Evolutionary conservation across 1,140 invertebrate species (phyloP).

Genomic region (Oreohelix idahoensis): DNA sequence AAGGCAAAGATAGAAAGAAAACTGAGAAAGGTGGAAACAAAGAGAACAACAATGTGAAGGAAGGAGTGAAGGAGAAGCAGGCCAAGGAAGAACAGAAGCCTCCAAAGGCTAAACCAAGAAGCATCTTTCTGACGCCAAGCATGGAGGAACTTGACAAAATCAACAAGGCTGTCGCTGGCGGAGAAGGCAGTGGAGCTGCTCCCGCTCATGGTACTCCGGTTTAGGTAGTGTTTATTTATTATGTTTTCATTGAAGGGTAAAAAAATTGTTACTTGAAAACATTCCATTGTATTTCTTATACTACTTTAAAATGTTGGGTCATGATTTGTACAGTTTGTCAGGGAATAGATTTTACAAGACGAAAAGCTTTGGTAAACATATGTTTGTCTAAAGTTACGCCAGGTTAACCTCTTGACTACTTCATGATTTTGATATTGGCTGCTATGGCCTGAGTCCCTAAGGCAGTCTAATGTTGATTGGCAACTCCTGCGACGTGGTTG

Average conservation of each 20-base stretch:
- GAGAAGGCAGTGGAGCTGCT: not conserved
- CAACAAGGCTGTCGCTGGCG: not conserved
- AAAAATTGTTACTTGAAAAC: not conserved
- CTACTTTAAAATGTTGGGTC: no score
- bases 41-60: not conserved
- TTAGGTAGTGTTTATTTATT: not conserved
- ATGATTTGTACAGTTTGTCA: no score
- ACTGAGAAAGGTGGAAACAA: not conserved
- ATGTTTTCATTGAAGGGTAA: not conserved
- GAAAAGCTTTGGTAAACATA: no score
- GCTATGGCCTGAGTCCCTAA: no score
- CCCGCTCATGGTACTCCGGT: not conserved
- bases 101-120: constrained; percentile 10
- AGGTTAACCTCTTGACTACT: no score
- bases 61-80: not conserved
- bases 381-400: no score
- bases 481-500: no score
- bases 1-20: not conserved
- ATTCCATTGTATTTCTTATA: not conserved
- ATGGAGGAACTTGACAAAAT: constrained; percentile 31
- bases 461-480: no score
- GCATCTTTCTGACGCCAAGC: constrained; percentile 23
- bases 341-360: no score
- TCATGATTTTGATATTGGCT: no score
- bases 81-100: not conserved